Percentiles rank a stretch among this genome's conserved stretches.
These are phyloP conservation scores for Antheraea pernyi DNA, from an alignment of 1,140 invertebrate species.

Conservation along the genomic window DNA sequence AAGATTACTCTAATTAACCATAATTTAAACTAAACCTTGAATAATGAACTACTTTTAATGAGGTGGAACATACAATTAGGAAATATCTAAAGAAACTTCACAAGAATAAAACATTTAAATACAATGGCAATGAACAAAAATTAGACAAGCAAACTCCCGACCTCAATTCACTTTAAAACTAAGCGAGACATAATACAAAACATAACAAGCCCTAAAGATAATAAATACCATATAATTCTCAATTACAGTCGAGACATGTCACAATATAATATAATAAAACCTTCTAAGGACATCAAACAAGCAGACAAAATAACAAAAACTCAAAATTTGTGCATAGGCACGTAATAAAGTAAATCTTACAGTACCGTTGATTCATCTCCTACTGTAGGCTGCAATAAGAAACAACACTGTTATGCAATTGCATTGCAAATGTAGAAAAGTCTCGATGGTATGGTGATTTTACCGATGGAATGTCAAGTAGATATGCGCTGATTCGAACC, in stretches of 20 bases:
- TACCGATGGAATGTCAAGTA: too few relatives aligned
- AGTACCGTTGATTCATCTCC: slow-evolving; percentile 58
- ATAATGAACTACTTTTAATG: too few relatives aligned
- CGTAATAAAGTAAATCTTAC: slow-evolving; percentile 29
- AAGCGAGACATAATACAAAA: neutral
- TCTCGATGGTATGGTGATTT: too few relatives aligned
- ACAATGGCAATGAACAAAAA: neutral
- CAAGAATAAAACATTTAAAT: too few relatives aligned
- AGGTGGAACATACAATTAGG: too few relatives aligned
- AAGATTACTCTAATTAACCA: too few relatives aligned
- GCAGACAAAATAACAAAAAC: neutral
- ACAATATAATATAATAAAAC: too few relatives aligned
- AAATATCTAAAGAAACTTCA: too few relatives aligned
- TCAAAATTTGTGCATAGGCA: neutral
- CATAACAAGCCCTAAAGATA: neutral
- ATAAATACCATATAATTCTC: neutral
- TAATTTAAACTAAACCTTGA: too few relatives aligned
- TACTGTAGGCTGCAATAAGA: slow-evolving; percentile 48
- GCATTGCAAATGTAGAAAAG: too few relatives aligned
- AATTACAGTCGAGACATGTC: neutral
- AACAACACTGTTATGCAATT: neutral
- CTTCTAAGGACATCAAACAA: neutral
- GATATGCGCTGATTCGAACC: too few relatives aligned
- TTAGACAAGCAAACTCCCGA: neutral
- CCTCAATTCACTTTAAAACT: neutral